A percentile compares a stretch with the other conserved stretches of the same genome.
Conservation (phyloP, 2,797 vertebrate genomes). For the Sebastes paucispinis region DNA sequence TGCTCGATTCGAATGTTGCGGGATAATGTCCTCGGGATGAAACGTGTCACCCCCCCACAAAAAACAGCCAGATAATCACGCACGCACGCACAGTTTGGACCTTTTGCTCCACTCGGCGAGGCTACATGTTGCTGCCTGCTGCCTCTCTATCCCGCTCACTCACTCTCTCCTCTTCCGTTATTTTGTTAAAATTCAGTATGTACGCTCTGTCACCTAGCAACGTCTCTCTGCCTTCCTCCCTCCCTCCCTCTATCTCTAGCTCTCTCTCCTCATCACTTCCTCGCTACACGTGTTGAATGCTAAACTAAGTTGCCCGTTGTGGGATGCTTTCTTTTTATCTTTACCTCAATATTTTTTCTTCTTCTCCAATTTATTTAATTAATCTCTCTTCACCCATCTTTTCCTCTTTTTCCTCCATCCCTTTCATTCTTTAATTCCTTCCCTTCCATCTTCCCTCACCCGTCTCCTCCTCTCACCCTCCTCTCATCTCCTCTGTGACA, state of each 20-base stretch:
- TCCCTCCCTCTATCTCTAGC: slow-evolving; percentile 33
- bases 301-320: slow-evolving; percentile 75
- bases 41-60: slow-evolving; percentile 23
- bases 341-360: not conserved
- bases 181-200: slow-evolving; percentile 87
- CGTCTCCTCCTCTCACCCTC: not conserved
- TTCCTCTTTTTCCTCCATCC: not conserved
- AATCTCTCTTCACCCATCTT: not conserved
- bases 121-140: slow-evolving; percentile 80
- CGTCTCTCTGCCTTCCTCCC: slow-evolving; percentile 57
- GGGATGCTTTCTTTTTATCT: slow-evolving; percentile 17
- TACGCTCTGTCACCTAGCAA: slow-evolving; percentile 86
- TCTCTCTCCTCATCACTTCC: slow-evolving; percentile 72
- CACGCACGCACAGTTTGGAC: slow-evolving; percentile 69
- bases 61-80: slow-evolving; percentile 8
- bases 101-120: slow-evolving; percentile 67
- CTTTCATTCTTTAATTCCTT: not conserved
- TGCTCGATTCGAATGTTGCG: slow-evolving; percentile 57
- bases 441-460: not conserved
- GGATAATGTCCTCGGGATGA: slow-evolving; percentile 63
- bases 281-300: slow-evolving; percentile 85
- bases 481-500: not conserved
- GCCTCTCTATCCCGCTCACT: slow-evolving; percentile 55
- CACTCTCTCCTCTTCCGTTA: slow-evolving; percentile 69
- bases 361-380: not conserved